Percentiles rank a stretch among this genome's conserved stretches.
Evolutionary conservation across 2,113 vertebrate species (phyloP).

Genomic region (Tachycineta bicolor): DNA sequence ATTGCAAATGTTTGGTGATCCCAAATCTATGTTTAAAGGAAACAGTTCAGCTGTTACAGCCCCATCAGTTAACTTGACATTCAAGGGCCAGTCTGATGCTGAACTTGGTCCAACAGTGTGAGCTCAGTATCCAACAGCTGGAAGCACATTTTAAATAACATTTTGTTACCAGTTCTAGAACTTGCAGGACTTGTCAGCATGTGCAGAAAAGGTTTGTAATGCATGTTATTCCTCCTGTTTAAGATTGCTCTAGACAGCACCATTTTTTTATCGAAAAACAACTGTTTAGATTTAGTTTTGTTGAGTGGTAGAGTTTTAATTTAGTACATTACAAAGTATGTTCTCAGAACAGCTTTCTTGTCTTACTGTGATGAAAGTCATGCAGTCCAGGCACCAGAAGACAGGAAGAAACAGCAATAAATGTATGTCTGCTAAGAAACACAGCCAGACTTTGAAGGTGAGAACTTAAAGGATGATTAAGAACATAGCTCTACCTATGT

Average conservation of each 20-base stretch:
- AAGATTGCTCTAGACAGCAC: slow-evolving; percentile 12
- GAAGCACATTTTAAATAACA: neutral
- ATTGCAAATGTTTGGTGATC: neutral
- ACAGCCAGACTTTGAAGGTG: neutral
- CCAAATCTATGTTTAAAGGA: neutral
- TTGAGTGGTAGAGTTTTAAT: neutral
- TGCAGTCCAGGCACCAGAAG: neutral
- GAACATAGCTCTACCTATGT: neutral
- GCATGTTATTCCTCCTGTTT: neutral
- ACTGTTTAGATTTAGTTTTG: neutral
- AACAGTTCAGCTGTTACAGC: neutral
- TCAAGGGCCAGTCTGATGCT: neutral
- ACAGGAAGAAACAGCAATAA: slow-evolving; percentile 3
- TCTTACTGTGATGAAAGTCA: accelerated
- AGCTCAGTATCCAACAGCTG: neutral
- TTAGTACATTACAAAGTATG: neutral
- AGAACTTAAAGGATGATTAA: neutral
- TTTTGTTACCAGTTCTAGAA: neutral
- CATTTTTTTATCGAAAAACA: neutral
- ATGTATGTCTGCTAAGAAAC: neutral
- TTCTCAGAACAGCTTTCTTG: neutral
- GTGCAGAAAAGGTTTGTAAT: neutral
- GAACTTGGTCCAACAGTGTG: neutral
- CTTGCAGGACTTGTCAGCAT: neutral
- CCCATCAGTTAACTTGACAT: neutral